These are phyloP conservation scores for Sphyrna mokarran DNA, from an alignment of 2,113 vertebrate species.

Conservation along the genomic window DNA sequence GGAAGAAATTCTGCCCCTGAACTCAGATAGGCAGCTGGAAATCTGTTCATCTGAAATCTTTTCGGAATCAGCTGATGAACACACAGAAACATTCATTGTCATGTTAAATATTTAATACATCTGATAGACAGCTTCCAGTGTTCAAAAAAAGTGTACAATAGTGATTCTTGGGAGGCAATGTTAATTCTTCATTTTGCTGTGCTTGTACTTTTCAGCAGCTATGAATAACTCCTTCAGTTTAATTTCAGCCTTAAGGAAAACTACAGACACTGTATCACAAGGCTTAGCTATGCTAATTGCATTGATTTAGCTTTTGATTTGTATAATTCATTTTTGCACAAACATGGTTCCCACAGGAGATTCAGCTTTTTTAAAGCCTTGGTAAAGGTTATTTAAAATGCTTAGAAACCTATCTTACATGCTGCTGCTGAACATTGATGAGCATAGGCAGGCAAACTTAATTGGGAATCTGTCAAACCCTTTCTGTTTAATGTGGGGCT, in stretches of 20 bases:
- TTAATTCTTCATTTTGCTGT: slow-evolving; percentile 20
- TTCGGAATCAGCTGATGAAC: background rate
- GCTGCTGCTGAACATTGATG: slow-evolving; percentile 24
- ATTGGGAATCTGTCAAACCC: slow-evolving; percentile 36
- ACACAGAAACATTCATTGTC: background rate
- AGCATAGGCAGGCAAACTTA: slow-evolving; percentile 23
- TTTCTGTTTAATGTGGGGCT: slow-evolving; percentile 21
- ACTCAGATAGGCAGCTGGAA: background rate
- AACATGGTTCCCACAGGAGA: slow-evolving; percentile 24
- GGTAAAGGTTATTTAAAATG: slow-evolving; percentile 32
- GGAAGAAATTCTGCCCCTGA: background rate
- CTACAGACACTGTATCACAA: slow-evolving; percentile 6
- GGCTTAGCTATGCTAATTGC: slow-evolving; percentile 33
- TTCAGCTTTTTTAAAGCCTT: background rate
- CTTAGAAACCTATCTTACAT: background rate
- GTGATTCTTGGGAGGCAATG: slow-evolving; percentile 17
- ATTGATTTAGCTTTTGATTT: slow-evolving; percentile 37
- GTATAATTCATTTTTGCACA: slow-evolving; percentile 36
- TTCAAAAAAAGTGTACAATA: background rate
- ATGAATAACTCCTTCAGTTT: slow-evolving; percentile 12
- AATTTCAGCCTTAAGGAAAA: slow-evolving; percentile 36
- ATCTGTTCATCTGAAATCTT: background rate
- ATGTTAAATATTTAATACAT: background rate
- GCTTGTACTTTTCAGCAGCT: background rate
- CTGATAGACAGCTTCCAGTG: slow-evolving; percentile 20